A percentile compares a stretch with the other conserved stretches of the same genome.
These are phyloP conservation scores for Asarcornis scutulata DNA, from an alignment of 2,113 vertebrate species.

Conservation along the genomic window DNA sequence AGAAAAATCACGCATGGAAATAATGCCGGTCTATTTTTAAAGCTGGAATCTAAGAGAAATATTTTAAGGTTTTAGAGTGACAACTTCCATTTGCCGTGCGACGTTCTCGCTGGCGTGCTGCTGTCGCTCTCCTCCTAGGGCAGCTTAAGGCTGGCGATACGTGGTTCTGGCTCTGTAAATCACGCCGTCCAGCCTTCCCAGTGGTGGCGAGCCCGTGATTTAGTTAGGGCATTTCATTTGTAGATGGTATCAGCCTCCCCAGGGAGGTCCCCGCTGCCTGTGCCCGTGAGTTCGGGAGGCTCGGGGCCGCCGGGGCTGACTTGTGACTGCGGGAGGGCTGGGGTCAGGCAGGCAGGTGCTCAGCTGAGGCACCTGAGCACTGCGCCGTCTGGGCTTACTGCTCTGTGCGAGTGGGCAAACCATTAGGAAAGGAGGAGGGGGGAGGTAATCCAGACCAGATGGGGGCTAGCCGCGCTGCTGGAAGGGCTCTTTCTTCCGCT, in stretches of 20 bases:
- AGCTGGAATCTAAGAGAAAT: constrained; percentile 38
- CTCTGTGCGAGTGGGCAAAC: neutral
- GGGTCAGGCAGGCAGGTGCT: neutral
- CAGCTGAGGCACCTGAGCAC: too few species aligned
- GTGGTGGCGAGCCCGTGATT: accelerated
- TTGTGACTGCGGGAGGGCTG: neutral
- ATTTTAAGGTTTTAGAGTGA: constrained; percentile 25
- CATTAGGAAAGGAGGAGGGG: neutral
- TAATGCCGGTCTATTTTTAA: constrained; percentile 43
- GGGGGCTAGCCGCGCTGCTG: neutral
- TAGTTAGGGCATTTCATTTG: neutral
- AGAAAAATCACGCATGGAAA: constrained; percentile 23
- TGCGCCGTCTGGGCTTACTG: neutral
- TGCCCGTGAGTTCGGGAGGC: neutral
- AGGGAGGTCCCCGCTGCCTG: accelerated
- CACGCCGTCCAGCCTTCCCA: accelerated
- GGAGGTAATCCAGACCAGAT: neutral
- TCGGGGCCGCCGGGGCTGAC: accelerated
- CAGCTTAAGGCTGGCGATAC: neutral
- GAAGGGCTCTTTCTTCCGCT: constrained; percentile 10
- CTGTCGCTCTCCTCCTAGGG: neutral
- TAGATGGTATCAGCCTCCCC: neutral
- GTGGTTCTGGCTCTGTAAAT: neutral
- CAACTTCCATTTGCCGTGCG: neutral
- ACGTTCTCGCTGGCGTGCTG: neutral